A percentile compares a stretch with the other conserved stretches of the same genome.
These are phyloP conservation scores for Anthrax anthrax DNA, from an alignment of 2,888 invertebrate species.

Conservation along the genomic window DNA sequence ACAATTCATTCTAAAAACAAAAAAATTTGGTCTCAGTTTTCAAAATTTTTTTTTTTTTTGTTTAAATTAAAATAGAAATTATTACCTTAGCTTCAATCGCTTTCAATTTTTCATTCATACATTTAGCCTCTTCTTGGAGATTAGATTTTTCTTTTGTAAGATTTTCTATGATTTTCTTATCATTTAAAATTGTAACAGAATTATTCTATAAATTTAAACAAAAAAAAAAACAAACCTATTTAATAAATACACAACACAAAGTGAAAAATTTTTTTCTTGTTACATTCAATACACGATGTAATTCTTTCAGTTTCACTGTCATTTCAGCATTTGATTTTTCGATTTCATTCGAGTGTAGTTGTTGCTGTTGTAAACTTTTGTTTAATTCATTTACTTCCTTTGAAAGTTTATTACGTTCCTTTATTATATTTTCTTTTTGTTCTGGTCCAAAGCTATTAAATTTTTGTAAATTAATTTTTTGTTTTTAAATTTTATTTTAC, in stretches of 20 bases:
- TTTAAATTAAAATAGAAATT: too few species aligned
- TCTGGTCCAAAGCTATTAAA: neutral
- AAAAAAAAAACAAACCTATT: neutral
- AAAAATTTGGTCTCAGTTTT: too few species aligned
- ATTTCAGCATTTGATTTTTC: slow-evolving; percentile 25
- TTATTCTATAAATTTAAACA: slow-evolving; percentile 22
- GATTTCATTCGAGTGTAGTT: slow-evolving; percentile 26
- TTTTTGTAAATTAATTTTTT: neutral
- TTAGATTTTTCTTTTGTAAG: slow-evolving; percentile 22
- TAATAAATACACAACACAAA: neutral
- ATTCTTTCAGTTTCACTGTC: slow-evolving; percentile 29
- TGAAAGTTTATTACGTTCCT: slow-evolving; percentile 24
- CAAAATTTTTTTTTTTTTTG: too few species aligned
- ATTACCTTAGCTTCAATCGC: slow-evolving; percentile 4
- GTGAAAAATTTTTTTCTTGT: neutral
- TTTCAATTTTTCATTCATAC: slow-evolving; percentile 23
- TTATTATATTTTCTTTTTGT: slow-evolving; percentile 20
- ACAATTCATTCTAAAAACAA: slow-evolving; percentile 18
- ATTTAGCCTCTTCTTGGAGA: slow-evolving; percentile 23
- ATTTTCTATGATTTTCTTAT: slow-evolving; percentile 25
- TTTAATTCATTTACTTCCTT: slow-evolving; percentile 29
- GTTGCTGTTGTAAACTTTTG: slow-evolving; percentile 28
- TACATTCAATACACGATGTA: slow-evolving; percentile 30
- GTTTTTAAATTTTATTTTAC: neutral
- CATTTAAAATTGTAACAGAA: slow-evolving; percentile 28